Evolutionary conservation across 2,888 invertebrate species (phyloP).

Genomic region (Pomacea canaliculata): DNA sequence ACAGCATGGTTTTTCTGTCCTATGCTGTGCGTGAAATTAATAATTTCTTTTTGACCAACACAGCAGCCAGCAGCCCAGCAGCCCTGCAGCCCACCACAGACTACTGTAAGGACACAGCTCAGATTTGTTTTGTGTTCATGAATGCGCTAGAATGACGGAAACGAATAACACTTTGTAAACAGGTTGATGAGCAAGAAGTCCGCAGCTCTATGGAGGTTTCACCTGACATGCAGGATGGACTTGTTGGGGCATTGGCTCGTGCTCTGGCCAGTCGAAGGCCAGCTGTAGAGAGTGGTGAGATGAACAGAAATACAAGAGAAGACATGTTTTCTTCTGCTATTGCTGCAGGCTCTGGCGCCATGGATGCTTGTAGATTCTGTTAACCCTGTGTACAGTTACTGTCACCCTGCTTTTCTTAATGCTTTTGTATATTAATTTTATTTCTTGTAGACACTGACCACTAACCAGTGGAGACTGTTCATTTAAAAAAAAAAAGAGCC

Average conservation of each 20-base stretch:
- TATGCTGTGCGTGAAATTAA: no score
- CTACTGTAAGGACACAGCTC: no score
- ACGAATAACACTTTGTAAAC: background rate
- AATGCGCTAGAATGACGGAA: no score
- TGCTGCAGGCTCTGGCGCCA: background rate
- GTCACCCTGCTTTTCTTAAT: background rate
- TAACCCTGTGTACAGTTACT: background rate
- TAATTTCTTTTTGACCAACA: no score
- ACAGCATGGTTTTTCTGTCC: no score
- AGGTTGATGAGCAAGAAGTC: conserved; percentile 31
- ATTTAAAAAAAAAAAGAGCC: no score
- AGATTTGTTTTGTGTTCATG: no score
- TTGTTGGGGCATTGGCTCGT: conserved; percentile 88
- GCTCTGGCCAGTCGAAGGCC: conserved; percentile 84
- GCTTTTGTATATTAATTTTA: no score
- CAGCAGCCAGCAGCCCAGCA: no score
- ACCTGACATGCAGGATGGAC: conserved; percentile 71
- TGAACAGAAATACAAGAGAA: background rate
- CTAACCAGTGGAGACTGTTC: no score
- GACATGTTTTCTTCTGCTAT: background rate
- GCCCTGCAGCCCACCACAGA: no score
- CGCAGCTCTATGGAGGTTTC: conserved; percentile 15
- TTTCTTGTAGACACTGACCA: no score
- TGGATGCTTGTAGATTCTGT: background rate
- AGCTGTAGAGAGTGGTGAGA: conserved; percentile 38